Percentiles rank a stretch among this genome's conserved stretches.
Evolutionary conservation across 2,113 vertebrate species (phyloP).

Genomic region (Anhinga rufa): DNA sequence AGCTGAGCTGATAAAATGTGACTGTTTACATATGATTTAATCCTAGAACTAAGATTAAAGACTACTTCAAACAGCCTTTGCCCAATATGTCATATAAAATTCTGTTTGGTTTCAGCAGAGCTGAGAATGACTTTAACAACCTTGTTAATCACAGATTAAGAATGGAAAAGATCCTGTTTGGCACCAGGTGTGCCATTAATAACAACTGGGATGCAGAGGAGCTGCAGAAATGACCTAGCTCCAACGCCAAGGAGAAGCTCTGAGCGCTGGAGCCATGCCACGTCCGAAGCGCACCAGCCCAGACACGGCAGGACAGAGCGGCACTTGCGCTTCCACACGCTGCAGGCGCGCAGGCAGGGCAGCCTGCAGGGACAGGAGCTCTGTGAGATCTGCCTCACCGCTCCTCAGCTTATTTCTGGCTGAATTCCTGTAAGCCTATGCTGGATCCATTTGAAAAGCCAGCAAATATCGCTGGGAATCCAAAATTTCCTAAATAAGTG

Average conservation of each 20-base stretch:
- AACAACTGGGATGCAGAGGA: background rate
- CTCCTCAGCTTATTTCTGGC: background rate
- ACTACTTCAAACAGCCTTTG: constrained; percentile 50
- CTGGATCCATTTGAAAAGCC: background rate
- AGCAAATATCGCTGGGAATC: background rate
- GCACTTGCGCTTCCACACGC: background rate
- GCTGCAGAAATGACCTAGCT: background rate
- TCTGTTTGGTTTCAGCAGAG: constrained; percentile 41
- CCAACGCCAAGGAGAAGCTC: background rate
- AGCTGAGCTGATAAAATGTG: constrained; percentile 46
- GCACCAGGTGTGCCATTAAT: constrained; percentile 28
- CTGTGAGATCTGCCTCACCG: background rate
- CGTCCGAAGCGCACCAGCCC: rapidly evolving
- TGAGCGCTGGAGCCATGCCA: background rate
- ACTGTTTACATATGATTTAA: constrained; percentile 55
- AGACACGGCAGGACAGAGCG: background rate
- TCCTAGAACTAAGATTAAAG: constrained; percentile 52
- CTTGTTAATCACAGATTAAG: constrained; percentile 57
- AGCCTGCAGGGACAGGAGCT: background rate
- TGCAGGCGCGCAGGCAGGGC: background rate
- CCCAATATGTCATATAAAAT: constrained; percentile 7
- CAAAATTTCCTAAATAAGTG: background rate
- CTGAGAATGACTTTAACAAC: constrained; percentile 39
- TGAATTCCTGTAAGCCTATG: background rate
- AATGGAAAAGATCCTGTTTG: constrained; percentile 36